Evolutionary conservation across 2,888 invertebrate species (phyloP), one percentile per base, ranked within the genome.

Genomic region (Sesia bembeciformis): DNA sequence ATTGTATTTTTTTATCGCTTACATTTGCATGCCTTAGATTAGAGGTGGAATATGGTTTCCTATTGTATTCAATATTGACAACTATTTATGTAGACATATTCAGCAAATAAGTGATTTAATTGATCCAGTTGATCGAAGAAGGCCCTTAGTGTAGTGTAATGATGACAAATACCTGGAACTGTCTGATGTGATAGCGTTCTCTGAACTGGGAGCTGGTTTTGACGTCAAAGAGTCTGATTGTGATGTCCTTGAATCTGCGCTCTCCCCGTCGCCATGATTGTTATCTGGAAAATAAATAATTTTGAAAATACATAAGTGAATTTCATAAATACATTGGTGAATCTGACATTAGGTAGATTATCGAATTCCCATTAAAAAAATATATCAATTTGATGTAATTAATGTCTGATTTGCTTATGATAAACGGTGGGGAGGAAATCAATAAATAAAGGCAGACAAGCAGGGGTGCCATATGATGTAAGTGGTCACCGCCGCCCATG

Each of bases 171-270:
- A 90, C 90, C 90, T 80, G 42, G 90, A 89, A 62, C 90, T 90
- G 46, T 90, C 90, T 0, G 90, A 89, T 0, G 90, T 89, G 66
- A 72, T 62, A 0, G 79, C 76, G 53, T 82, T 88, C 55, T 89
- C 90, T 0, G 88, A 89, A 58, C 88, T 88, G 4, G 85, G 89
- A 1, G 83, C 82, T 0, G 83, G 87, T 38, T 89, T 88, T 38
- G 88, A 88, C 0, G 84, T 70, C 23, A 85, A 66, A 3, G 89
- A 89, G 59, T 88, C 86, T 0, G 90, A 90, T 43, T 85, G 88
- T 0, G 89, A 90, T 0, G 87, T 85, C 0, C 84, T 60, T 0
- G 90, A 89, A 60, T 90, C 88, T 0, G 67, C 85, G 49, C 89
- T 88, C 56, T 83, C 86, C 0, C 66, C 87, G 5, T 84, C 83